A percentile compares a stretch with the other conserved stretches of the same genome.
Evolutionary conservation across 2,113 vertebrate genomes (phyloP).

Genomic region (Apaloderma vittatum): DNA sequence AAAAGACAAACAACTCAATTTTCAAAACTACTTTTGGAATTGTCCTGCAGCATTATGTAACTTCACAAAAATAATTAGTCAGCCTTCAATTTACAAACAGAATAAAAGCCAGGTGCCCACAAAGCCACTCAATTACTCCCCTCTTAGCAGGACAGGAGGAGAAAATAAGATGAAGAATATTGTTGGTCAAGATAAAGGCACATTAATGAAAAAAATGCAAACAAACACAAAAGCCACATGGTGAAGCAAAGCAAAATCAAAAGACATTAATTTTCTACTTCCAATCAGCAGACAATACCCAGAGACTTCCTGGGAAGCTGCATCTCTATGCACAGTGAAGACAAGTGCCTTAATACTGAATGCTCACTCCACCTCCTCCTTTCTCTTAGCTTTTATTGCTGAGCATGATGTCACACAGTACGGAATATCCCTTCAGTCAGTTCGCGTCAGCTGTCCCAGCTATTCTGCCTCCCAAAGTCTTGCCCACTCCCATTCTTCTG

Average conservation of each 20-base stretch:
- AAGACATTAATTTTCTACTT: background rate
- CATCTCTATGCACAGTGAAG: background rate
- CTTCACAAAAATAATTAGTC: background rate
- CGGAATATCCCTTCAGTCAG: background rate
- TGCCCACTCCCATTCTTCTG: background rate
- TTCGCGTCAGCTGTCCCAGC: background rate
- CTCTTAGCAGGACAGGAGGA: background rate
- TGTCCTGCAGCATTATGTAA: background rate
- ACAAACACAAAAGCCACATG: rapidly evolving
- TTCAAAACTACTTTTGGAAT: background rate
- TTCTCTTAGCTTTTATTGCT: background rate
- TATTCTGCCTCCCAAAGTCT: background rate
- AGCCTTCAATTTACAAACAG: background rate
- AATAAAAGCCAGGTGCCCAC: background rate
- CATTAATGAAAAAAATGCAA: background rate
- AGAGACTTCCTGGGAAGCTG: background rate
- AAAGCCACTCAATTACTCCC: background rate
- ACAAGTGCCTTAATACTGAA: background rate
- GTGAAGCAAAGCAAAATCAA: background rate
- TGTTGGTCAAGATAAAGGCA: background rate
- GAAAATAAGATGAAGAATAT: background rate
- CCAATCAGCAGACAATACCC: background rate
- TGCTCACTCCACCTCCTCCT: background rate
- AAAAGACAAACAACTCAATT: background rate
- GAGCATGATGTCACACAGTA: background rate